Conservation (phyloP, 2,888 invertebrate genomes). For the Serrognathus titanus region DNA sequence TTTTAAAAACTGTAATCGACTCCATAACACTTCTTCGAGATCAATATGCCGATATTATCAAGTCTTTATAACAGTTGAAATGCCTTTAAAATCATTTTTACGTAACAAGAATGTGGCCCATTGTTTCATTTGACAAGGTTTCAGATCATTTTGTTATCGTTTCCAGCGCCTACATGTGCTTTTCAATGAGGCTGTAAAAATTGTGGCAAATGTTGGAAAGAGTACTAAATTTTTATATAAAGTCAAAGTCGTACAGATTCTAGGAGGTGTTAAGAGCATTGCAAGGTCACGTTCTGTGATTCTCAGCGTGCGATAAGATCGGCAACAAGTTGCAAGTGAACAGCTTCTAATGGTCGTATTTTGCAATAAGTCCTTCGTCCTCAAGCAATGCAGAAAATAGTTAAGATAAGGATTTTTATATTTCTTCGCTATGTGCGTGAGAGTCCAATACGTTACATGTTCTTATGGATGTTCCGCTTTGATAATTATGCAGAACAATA, state of each 20-base stretch:
- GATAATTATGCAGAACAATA: too few species aligned
- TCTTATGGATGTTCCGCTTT: slow-evolving; percentile 6
- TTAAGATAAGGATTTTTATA: slow-evolving; percentile 39
- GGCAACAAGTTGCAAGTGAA: slow-evolving; percentile 46
- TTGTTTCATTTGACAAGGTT: too few species aligned
- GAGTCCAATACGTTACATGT: slow-evolving; percentile 21
- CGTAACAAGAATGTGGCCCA: too few species aligned
- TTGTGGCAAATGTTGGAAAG: not conserved
- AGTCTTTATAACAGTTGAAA: not conserved
- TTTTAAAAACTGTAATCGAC: not conserved
- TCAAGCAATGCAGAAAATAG: slow-evolving; percentile 39
- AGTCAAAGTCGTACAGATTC: slow-evolving; percentile 32
- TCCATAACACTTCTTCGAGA: not conserved
- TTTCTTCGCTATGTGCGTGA: slow-evolving; percentile 35
- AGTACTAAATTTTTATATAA: slow-evolving; percentile 3
- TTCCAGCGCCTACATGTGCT: too few species aligned
- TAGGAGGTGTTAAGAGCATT: slow-evolving; percentile 43
- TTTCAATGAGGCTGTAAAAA: too few species aligned
- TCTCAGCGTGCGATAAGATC: slow-evolving; percentile 44
- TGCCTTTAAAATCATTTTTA: not conserved
- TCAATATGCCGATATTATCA: not conserved
- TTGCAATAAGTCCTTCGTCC: slow-evolving; percentile 39
- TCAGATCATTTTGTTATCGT: too few species aligned
- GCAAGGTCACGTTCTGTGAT: slow-evolving; percentile 49
- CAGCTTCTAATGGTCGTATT: slow-evolving; percentile 45